Base-by-base conservation (phyloP, 2,113 vertebrate species). In the Gymnarchus niloticus region DNA sequence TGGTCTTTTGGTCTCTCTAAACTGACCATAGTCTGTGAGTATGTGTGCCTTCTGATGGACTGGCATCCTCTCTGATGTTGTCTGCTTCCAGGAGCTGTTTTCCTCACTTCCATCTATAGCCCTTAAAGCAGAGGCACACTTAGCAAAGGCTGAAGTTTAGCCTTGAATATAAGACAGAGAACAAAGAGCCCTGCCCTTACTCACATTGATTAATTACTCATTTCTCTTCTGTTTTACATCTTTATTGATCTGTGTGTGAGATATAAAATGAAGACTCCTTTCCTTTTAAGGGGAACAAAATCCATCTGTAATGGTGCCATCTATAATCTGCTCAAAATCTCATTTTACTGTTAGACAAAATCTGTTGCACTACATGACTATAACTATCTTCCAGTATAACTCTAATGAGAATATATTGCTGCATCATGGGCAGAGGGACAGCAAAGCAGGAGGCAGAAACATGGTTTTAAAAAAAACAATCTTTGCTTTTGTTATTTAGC, bases 131-230 rank as follows among this genome's bases (percentile, higher is more conserved):
- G 33, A 69, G 14, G 65, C 41, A 73, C 65, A 73, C 14, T 69
- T 69, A 37, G 61, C 61, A 41, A 73, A 73, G 33, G 14, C 41
- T 37, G 33, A 73, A 14, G 41, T 73, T 73, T 41, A 41, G 17
- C 14, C 33, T 73, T 19, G 33, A 37, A 37, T 5, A 37, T 3
- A 17, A 28, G 8, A 28, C 28, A 17, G 28, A 69, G 12, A 69
- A 17, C 61, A 69, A 28, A 69, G 3, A 14, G 65, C 41, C 33
- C 33, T 41, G 12, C 19, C 33, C 65, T n/a, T n/a, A n/a, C n/a
- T n/a, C n/a, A n/a, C n/a, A n/a, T n/a, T 69, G 65, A 78, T 49
- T 41, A 46, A 49, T 80, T 80, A 80, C 76, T 80, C 44, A 48
- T 80, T 80, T 49, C 23, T 23, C 44, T 9, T n/a, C 44, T 78